Base-by-base conservation (phyloP, 2,888 invertebrate genomes). In the Tipula confusa region DNA sequence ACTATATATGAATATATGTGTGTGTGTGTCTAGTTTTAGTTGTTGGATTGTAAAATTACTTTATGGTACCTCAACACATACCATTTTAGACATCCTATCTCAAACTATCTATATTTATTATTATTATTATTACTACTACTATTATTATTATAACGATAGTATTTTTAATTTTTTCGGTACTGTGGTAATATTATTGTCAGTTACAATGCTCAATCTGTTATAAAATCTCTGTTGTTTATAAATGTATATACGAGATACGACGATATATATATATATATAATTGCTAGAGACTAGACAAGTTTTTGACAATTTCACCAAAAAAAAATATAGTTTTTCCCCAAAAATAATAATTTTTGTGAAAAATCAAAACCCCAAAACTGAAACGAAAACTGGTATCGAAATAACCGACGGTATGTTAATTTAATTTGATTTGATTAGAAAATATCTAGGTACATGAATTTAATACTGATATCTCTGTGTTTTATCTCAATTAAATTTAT, bases 371-470 rank as follows among this genome's bases (percentile, higher is more conserved):
- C n/a, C n/a, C n/a, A 64, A 24, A 64, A n/a, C n/a, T n/a, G n/a
- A n/a, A 2, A 38, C 11, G 31, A 31, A 43, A 24, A 24, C n/a
- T n/a, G n/a, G n/a, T n/a, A n/a, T 24, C 64, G 15, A 43, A 43
- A 43, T 43, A 15, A 43, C 43, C 64, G 24, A 64, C 64, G 64
- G 64, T 43, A 64, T 24, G 43, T 64, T 64, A 64, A 64, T 64
- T 64, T 64, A 64, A 64, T 64, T 64, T 64, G 64, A 64, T 64
- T 64, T 64, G 64, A 64, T 64, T 64, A 64, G 64, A 24, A 64
- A 64, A 64, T 24, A 64, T 38, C 13, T 64, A 24, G 1, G 38
- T 64, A 64, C 64, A 64, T 64, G 64, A 24, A 64, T 64, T 24
- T 64, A 64, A 18, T n/a, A n/a, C n/a, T n/a, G n/a, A n/a, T 64